Evolutionary conservation across 2,113 vertebrate species (phyloP).

Genomic region (Pygoscelis adeliae): DNA sequence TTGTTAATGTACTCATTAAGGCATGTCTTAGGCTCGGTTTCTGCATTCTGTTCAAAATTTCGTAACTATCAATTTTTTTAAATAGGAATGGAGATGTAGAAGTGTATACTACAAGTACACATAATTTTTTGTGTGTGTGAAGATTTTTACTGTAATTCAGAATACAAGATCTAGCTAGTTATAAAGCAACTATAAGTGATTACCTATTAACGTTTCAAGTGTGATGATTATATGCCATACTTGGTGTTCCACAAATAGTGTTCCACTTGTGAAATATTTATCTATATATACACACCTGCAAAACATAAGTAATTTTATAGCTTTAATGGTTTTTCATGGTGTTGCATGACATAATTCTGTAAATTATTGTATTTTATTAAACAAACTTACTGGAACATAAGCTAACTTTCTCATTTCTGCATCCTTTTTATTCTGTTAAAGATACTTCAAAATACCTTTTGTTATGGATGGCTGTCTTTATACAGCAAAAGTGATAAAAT

Average conservation of each 20-base stretch:
- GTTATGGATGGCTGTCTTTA: neutral
- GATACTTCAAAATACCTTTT: neutral
- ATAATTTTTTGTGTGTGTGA: neutral
- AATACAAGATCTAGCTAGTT: neutral
- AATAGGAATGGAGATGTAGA: neutral
- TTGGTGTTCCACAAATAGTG: neutral
- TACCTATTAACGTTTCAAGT: neutral
- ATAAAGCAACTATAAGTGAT: neutral
- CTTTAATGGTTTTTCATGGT: neutral
- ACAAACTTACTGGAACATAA: neutral
- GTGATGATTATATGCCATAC: neutral
- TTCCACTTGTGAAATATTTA: neutral
- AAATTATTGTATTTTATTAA: neutral
- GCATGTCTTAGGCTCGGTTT: neutral
- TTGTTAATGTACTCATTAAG: neutral
- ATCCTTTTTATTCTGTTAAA: neutral
- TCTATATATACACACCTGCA: neutral
- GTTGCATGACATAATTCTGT: neutral
- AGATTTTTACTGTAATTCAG: neutral
- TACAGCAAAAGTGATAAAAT: neutral
- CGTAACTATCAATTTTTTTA: neutral
- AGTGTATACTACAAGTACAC: rapidly evolving
- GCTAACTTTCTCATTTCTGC: neutral
- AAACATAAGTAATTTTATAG: neutral
- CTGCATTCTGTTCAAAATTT: neutral